phyloP scores from a whole-genome alignment of 64 coral and sea anemone genomes.

The Orbicella faveolata region DNA sequence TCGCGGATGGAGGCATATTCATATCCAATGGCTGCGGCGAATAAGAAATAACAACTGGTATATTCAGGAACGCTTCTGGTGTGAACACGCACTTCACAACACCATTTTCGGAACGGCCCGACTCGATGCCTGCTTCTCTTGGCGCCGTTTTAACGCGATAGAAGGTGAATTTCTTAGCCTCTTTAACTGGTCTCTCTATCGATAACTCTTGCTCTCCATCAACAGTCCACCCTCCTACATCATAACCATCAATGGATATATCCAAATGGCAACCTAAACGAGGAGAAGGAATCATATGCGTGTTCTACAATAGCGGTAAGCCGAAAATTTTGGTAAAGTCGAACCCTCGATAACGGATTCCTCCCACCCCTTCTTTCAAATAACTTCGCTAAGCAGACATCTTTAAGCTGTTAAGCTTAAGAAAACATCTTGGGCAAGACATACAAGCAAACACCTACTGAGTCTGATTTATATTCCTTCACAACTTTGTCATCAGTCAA shows the following conservation, averaged over 20 bases:
- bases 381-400: no score
- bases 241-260: conserved; percentile 34
- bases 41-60: not conserved
- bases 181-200: conserved; percentile 19
- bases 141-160: conserved; percentile 33
- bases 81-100: conserved; percentile 35
- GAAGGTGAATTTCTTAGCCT: conserved; percentile 38
- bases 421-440: no score
- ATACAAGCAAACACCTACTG: no score
- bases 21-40: not conserved
- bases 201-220: not conserved
- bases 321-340: no score
- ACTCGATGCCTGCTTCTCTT: conserved; percentile 23
- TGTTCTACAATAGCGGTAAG: no score
- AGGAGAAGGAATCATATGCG: no score
- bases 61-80: conserved; percentile 7
- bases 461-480: no score
- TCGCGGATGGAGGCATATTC: not conserved
- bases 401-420: no score
- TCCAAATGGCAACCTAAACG: conserved; percentile 20
- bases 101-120: conserved; percentile 28
- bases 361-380: no score
- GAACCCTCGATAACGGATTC: no score
- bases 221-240: conserved; percentile 24
- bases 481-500: no score